A percentile compares a stretch with the other conserved stretches of the same genome.
These are phyloP conservation scores for Rugalucina vietnamica DNA, from an alignment of 2,888 invertebrate species.

Conservation along the genomic window DNA sequence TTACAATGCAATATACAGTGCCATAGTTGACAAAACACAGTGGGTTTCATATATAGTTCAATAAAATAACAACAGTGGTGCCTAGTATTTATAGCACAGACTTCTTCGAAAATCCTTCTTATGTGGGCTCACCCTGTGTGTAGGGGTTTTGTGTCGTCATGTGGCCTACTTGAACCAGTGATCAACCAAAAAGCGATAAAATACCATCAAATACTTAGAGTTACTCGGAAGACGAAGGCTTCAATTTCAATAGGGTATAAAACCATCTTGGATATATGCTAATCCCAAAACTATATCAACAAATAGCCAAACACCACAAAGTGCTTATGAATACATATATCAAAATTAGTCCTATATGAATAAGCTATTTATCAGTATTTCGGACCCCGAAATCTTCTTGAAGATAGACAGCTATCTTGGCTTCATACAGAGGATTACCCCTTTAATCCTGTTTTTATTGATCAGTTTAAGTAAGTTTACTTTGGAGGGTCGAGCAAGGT, in stretches of 20 bases:
- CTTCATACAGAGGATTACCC: constrained; percentile 42
- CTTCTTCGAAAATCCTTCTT: too few relatives aligned
- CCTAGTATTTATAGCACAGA: too few relatives aligned
- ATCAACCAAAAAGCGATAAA: neutral
- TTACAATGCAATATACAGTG: too few relatives aligned
- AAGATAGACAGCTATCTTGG: constrained; percentile 52
- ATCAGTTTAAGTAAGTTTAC: constrained; percentile 14
- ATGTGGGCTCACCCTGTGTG: too few relatives aligned
- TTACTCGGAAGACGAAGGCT: neutral
- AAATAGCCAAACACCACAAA: neutral
- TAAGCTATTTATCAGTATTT: constrained; percentile 59
- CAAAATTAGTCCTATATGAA: constrained; percentile 59
- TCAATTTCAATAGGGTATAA: constrained; percentile 8
- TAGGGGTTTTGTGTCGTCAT: too few relatives aligned
- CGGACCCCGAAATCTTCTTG: constrained; percentile 40
- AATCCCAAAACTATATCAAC: constrained; percentile 3
- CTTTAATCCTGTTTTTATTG: constrained; percentile 59
- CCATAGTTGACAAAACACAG: too few relatives aligned
- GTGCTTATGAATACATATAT: constrained; percentile 46
- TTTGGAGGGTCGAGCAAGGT: neutral
- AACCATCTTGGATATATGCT: constrained; percentile 11
- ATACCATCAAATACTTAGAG: neutral
- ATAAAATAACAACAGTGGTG: too few relatives aligned
- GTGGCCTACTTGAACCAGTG: too few relatives aligned
- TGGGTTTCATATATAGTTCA: too few relatives aligned